A percentile compares a stretch with the other conserved stretches of the same genome.
Conservation (phyloP, 2,888 invertebrate genomes). For the Orthosia gothica region DNA sequence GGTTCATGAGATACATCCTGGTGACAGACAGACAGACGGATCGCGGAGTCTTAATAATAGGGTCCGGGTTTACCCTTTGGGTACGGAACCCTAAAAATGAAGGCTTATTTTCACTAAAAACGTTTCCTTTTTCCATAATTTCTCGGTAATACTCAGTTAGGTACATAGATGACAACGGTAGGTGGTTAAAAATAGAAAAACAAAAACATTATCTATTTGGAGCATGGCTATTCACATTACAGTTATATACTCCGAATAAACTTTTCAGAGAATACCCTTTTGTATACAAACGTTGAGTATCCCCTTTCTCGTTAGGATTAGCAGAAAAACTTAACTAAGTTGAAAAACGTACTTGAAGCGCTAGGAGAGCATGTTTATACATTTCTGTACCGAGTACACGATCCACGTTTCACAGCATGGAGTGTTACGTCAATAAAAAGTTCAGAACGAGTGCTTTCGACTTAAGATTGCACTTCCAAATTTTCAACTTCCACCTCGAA, state of each 20-base stretch:
- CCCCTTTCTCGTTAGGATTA: constrained; percentile 9
- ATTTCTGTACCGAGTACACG: constrained; percentile 13
- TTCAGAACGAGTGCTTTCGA: constrained; percentile 35
- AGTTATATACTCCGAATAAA: neutral
- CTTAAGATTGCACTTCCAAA: constrained; percentile 45
- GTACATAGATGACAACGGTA: constrained; percentile 1
- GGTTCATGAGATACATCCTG: too few relatives aligned
- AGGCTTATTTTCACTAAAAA: constrained; percentile 6
- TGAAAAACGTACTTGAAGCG: constrained; percentile 19
- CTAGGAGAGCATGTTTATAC: constrained; percentile 13
- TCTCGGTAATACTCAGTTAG: neutral
- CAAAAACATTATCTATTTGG: neutral
- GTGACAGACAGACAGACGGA: too few relatives aligned
- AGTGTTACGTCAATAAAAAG: constrained; percentile 54
- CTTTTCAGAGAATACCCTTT: neutral
- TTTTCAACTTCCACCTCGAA: constrained; percentile 40
- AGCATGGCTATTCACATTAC: neutral
- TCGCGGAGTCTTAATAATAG: too few relatives aligned
- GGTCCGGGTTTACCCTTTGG: too few relatives aligned
- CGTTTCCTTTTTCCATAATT: neutral
- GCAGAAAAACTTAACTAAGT: constrained; percentile 7
- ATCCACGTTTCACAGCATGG: constrained; percentile 19
- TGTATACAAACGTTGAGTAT: neutral
- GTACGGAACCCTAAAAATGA: too few relatives aligned
- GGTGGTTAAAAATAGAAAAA: neutral